Percentiles rank a stretch among this genome's conserved stretches.
Evolutionary conservation across 2,113 vertebrate species (phyloP).

Genomic region (Prinia subflava): DNA sequence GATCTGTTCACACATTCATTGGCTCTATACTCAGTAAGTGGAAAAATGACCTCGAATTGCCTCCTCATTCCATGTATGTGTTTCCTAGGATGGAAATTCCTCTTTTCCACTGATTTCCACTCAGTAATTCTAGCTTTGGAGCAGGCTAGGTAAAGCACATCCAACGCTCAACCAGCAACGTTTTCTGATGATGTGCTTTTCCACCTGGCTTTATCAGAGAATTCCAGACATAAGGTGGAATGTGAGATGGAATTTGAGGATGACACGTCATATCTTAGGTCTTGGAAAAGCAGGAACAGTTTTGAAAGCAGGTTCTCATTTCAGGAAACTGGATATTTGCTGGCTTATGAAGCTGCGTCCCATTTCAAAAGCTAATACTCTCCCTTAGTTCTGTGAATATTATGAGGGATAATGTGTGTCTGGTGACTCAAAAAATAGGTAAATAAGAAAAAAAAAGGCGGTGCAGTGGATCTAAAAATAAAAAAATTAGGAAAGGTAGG

Average conservation of each 20-base stretch:
- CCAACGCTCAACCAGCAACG: rapidly evolving
- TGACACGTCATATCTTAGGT: not conserved
- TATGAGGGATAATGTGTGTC: not conserved
- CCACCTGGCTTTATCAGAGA: not conserved
- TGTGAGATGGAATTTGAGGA: not conserved
- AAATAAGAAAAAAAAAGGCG: not conserved
- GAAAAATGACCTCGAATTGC: not conserved
- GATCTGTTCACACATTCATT: not conserved
- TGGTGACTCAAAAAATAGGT: not conserved
- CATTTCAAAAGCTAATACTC: not conserved
- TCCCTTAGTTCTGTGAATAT: not conserved
- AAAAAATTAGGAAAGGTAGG: constrained; percentile 26
- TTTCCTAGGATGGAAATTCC: not conserved
- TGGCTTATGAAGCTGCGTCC: not conserved
- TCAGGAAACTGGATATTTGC: not conserved
- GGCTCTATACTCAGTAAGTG: not conserved
- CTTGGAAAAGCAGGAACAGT: not conserved
- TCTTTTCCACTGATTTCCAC: not conserved
- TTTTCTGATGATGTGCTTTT: not conserved
- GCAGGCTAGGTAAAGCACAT: not conserved
- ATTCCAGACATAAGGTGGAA: not conserved
- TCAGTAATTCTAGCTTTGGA: not conserved
- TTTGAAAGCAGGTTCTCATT: not conserved
- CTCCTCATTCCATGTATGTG: not conserved
- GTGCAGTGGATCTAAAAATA: not conserved